These are phyloP conservation scores for Cassiopea xamachana DNA, from an alignment of 30 jellyfish, hydroid and myxozoan genomes.

Conservation along the genomic window DNA sequence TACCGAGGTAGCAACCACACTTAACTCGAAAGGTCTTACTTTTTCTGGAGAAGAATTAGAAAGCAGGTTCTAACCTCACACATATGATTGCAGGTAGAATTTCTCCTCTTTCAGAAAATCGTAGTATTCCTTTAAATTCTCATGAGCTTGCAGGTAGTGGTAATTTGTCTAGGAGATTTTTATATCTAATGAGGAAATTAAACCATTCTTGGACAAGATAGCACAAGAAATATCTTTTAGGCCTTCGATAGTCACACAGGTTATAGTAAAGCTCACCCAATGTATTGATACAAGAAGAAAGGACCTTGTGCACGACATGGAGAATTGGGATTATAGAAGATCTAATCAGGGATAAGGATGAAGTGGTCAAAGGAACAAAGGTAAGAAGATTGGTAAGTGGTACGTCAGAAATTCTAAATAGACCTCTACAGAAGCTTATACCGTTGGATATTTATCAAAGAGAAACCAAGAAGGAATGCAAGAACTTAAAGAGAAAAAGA, in stretches of 20 bases:
- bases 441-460: conserved; percentile 11
- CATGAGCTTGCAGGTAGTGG: background rate
- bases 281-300: conserved; percentile 57
- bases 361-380: conserved; percentile 59
- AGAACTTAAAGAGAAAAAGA: background rate
- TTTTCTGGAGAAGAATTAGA: background rate
- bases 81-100: conserved; percentile 52
- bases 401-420: conserved; percentile 17
- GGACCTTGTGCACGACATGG: conserved; percentile 37
- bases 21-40: conserved; percentile 30
- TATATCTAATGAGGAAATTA: conserved; percentile 10
- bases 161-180: background rate
- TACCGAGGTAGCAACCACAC: conserved; percentile 15
- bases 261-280: background rate
- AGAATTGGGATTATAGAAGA: conserved; percentile 55
- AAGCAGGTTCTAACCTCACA: conserved; percentile 39
- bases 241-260: conserved; percentile 34
- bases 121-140: background rate
- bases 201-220: conserved; percentile 39
- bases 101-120: conserved; percentile 5
- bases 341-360: conserved; percentile 41
- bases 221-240: conserved; percentile 46
- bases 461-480: background rate
- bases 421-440: conserved; percentile 38
- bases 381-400: conserved; percentile 48